Evolutionary conservation across 2,113 vertebrate genomes (phyloP).

Genomic region (Pseudorectes ferrugineus): DNA sequence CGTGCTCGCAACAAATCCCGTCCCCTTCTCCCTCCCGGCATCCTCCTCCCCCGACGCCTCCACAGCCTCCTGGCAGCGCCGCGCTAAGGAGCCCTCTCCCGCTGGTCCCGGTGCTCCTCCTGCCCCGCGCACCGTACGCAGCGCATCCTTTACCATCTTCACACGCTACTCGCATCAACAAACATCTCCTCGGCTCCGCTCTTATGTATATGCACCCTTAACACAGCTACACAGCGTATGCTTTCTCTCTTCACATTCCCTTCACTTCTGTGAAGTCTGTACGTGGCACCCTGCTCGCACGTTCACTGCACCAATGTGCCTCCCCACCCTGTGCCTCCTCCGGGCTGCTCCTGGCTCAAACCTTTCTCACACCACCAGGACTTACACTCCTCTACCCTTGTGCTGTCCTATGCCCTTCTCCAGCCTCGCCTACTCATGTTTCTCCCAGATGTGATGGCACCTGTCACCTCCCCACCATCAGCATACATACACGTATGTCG

Average conservation of each 20-base stretch:
- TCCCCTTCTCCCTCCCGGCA: background rate
- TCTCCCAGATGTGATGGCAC: background rate
- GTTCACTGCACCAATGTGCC: background rate
- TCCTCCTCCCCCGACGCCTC: background rate
- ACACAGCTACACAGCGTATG: too few relatives aligned
- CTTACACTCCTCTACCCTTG: background rate
- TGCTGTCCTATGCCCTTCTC: background rate
- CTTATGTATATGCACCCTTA: accelerated
- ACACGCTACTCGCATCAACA: background rate
- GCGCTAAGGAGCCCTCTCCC: accelerated
- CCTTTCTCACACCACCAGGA: background rate
- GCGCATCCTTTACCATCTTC: background rate
- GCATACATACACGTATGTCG: accelerated
- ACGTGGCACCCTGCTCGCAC: background rate
- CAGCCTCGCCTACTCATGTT: background rate
- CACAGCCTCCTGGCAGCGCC: accelerated
- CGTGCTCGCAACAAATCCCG: background rate
- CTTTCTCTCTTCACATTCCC: background rate
- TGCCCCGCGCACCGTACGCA: background rate
- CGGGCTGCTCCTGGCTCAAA: background rate
- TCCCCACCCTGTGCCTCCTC: background rate
- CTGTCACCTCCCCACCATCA: background rate
- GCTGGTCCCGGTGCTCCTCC: background rate
- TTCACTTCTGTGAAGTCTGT: background rate
- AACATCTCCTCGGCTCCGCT: background rate